A percentile compares a stretch with the other conserved stretches of the same genome.
Conservation (phyloP, 2,113 vertebrate genomes). For the Murina feae region DNA sequence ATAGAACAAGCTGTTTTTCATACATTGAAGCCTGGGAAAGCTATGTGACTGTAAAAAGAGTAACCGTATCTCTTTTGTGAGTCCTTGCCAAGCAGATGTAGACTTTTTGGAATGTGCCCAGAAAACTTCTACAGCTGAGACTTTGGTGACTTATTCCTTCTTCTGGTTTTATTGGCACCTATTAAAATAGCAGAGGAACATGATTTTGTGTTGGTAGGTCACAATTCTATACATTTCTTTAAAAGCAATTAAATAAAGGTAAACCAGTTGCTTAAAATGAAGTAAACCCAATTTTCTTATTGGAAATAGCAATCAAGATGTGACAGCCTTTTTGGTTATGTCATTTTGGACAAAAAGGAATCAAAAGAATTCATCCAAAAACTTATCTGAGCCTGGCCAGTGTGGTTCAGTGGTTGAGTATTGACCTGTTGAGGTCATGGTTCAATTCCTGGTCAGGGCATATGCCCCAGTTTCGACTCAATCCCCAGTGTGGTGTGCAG, state of each 20-base stretch:
- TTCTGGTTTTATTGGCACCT: slow-evolving; percentile 74
- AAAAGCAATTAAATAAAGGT: slow-evolving; percentile 39
- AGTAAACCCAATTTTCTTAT: background rate
- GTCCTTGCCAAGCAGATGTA: slow-evolving; percentile 86
- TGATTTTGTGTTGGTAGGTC: slow-evolving; percentile 58
- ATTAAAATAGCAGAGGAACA: slow-evolving; percentile 72
- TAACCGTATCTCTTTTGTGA: slow-evolving; percentile 85
- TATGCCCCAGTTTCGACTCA: too few species aligned
- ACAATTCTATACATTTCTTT: background rate
- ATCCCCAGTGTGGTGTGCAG: too few species aligned
- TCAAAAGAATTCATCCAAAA: background rate
- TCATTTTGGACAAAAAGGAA: background rate
- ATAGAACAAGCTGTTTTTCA: slow-evolving; percentile 83
- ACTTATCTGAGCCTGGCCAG: background rate
- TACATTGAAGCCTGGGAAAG: slow-evolving; percentile 85
- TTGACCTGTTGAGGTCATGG: too few species aligned
- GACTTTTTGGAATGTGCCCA: slow-evolving; percentile 85
- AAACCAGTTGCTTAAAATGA: background rate
- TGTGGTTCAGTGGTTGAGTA: too few species aligned
- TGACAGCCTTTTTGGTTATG: background rate
- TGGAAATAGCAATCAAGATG: background rate
- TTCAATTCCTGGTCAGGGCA: too few species aligned
- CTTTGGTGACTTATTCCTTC: slow-evolving; percentile 75
- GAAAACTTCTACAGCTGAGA: slow-evolving; percentile 82
- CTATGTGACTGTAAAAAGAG: slow-evolving; percentile 84